Base-by-base conservation (phyloP, 2,888 invertebrate species). In the Synergus japonicus region DNA sequence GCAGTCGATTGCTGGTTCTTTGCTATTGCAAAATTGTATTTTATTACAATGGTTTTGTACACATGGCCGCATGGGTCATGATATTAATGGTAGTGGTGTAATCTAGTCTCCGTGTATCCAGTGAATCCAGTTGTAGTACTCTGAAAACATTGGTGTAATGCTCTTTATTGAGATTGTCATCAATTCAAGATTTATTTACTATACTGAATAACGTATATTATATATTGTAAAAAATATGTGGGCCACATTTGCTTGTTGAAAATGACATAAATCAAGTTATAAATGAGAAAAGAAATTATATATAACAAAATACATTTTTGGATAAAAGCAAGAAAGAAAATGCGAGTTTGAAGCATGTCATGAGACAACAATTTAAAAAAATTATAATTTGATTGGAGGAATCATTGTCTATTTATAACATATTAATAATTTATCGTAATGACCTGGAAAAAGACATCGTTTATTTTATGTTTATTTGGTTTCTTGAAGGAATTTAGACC, bases 401-500 rank as follows among this genome's bases (percentile, higher is more conserved):
- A 9, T 58, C 4, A 58, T 18, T 18, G 7, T 54, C 2, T 54
- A n/a, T 58, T 9, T 10, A 54, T 54, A 54, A n/a, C 2, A 46
- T 15, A 49, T 49, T 2, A 10, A 5, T 49, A 49, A 15, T 49
- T 49, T 4, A 15, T 29, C 77, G 82, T 78, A 22, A 91, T 91
- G 90, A 92, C 93, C 85, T 97, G 97, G 97, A 90, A 95, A 76
- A 94, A 93, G 91, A 94, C 96, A 79, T 96, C 96, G 0, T 90
- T 96, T 76, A 91, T 97, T 76, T 92, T 97, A 15, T 96, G 97
- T 89, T 92, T 95, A 58, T 97, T 97, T 89, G 97, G 97, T 2
- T 95, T 97, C 87, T 93, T 97, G 78, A 95, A 97, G 83, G 97
- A 97, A 91, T 94, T 97, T 81, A 93, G 97, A n/a, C 97, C 97